A percentile compares a stretch with the other conserved stretches of the same genome.
These are phyloP conservation scores for Catharus minimus DNA, from an alignment of 2,113 vertebrate species.

Conservation along the genomic window DNA sequence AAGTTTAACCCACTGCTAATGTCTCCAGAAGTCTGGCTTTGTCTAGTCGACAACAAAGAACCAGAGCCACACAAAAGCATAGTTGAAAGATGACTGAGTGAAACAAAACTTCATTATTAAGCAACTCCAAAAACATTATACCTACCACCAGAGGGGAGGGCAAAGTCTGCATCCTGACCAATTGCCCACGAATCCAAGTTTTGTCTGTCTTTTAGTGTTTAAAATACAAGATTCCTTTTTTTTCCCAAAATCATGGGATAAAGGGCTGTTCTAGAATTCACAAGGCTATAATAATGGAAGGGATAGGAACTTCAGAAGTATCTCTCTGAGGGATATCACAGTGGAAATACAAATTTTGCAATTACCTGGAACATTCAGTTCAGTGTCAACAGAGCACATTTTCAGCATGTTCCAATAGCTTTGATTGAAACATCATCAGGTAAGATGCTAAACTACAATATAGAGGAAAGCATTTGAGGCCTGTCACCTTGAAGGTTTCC, in stretches of 20 bases:
- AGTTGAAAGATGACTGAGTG: background rate
- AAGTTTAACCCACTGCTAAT: background rate
- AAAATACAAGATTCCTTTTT: background rate
- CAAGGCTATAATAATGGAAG: background rate
- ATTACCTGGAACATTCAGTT: background rate
- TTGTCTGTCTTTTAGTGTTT: background rate
- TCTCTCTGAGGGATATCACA: background rate
- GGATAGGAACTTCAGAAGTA: background rate
- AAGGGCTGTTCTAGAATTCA: background rate
- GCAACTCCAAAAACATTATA: background rate
- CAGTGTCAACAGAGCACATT: background rate
- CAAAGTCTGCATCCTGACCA: background rate
- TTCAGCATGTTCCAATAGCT: background rate
- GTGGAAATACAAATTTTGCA: background rate
- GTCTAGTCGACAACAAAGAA: background rate
- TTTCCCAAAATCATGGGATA: background rate
- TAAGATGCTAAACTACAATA: background rate
- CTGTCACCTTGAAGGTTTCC: background rate
- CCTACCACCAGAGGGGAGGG: background rate
- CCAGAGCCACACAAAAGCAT: background rate
- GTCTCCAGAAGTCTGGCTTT: background rate
- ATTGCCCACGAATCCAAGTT: fast-evolving
- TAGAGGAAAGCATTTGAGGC: background rate
- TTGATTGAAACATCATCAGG: background rate
- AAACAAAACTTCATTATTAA: background rate